Percentiles rank a stretch among this genome's conserved stretches.
Conservation (phyloP, 2,113 vertebrate genomes). For the Mobula hypostoma region DNA sequence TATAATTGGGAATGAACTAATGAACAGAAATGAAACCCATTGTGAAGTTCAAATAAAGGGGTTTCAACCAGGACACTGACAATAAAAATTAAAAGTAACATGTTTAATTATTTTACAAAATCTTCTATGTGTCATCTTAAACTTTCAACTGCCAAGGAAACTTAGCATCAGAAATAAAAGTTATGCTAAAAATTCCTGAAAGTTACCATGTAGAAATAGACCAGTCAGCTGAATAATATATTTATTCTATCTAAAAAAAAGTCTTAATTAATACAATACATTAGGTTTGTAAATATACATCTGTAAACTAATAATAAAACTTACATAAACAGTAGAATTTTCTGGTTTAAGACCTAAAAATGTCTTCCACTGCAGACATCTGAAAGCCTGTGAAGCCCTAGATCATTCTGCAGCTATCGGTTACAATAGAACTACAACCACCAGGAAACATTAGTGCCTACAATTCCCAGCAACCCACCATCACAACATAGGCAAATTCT, state of each 20-base stretch:
- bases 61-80: neutral
- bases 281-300: no score
- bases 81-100: neutral
- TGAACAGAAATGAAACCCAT: neutral
- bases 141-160: neutral
- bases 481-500: neutral
- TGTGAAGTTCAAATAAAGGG: neutral
- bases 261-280: no score
- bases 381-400: neutral
- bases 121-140: neutral
- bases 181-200: neutral
- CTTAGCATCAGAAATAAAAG: neutral
- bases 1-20: neutral
- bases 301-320: neutral
- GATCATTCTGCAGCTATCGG: neutral
- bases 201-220: neutral
- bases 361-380: neutral
- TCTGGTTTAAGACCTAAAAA: neutral
- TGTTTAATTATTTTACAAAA: neutral
- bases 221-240: neutral
- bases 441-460: neutral
- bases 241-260: neutral
- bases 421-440: neutral
- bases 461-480: neutral
- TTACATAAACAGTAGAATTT: neutral